Evolutionary conservation across 1,140 invertebrate genomes (phyloP).

Genomic region (Pemphigus obesinymphae): DNA sequence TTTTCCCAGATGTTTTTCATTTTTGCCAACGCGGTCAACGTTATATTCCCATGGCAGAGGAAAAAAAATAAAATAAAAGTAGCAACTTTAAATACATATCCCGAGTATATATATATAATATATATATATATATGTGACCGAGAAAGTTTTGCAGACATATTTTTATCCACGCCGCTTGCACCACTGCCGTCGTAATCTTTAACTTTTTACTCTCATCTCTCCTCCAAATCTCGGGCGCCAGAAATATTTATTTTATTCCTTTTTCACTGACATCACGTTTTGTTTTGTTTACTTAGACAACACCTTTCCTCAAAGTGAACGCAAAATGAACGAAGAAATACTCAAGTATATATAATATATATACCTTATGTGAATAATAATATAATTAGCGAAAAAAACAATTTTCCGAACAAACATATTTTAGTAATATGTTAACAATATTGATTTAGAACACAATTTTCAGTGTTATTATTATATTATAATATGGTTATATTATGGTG

Average conservation of each 20-base stretch:
- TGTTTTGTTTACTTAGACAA: conserved; percentile 7
- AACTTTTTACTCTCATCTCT: conserved; percentile 32
- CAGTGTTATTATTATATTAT: neutral
- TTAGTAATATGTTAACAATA: neutral
- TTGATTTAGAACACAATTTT: neutral
- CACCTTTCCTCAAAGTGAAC: neutral
- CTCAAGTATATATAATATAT: neutral
- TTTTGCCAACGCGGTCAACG: conserved; percentile 3
- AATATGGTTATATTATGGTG: neutral
- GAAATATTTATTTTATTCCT: conserved; percentile 22
- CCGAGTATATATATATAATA: neutral
- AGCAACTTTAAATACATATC: conserved; percentile 16
- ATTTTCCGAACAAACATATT: neutral
- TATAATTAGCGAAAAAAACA: neutral
- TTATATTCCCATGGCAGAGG: conserved; percentile 6
- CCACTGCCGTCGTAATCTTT: neutral
- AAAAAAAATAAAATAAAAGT: conserved; percentile 33
- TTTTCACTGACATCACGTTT: neutral
- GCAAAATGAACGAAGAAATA: neutral
- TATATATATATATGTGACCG: neutral
- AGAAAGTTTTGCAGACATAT: conserved; percentile 30
- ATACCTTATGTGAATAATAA: neutral
- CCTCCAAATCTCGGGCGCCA: neutral
- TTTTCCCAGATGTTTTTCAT: conserved; percentile 18
- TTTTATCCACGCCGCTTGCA: conserved; percentile 5